phyloP scores from a whole-genome alignment of 2,113 vertebrate species.

The Gallinago media region DNA sequence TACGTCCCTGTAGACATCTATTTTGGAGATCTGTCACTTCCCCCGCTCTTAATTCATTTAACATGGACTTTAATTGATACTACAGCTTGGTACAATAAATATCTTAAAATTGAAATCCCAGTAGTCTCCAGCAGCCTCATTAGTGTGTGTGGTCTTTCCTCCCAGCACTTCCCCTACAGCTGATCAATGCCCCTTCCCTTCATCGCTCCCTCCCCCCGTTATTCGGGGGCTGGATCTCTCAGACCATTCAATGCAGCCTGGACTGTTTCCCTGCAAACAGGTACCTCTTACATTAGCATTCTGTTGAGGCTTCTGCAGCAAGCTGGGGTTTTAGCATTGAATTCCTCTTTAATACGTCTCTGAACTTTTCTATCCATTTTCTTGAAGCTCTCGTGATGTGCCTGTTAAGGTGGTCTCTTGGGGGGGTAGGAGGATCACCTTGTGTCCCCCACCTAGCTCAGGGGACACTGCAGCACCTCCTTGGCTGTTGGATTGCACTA shows the following conservation, averaged over 20 bases:
- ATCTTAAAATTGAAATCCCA: not conserved
- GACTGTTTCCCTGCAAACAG: not conserved
- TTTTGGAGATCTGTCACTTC: not conserved
- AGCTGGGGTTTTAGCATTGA: not conserved
- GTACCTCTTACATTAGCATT: not conserved
- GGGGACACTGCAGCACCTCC: not conserved
- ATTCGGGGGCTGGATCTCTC: not conserved
- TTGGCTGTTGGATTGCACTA: not conserved
- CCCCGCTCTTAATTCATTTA: not conserved
- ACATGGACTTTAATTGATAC: not conserved
- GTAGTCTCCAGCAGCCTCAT: not conserved
- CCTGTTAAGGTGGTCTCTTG: not conserved
- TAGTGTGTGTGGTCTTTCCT: not conserved
- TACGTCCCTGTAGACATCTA: not conserved
- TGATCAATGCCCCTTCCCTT: not conserved
- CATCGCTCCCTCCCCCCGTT: fast-evolving
- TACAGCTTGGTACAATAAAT: not conserved
- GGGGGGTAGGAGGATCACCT: not conserved
- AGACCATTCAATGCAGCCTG: fast-evolving
- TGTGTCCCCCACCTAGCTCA: not conserved
- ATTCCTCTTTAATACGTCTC: not conserved
- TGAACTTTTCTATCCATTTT: not conserved
- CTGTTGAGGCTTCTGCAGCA: not conserved
- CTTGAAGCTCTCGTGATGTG: not conserved
- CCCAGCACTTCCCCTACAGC: not conserved